Evolutionary conservation across 2,888 invertebrate species (phyloP).

Genomic region (Thalpophila matura): DNA sequence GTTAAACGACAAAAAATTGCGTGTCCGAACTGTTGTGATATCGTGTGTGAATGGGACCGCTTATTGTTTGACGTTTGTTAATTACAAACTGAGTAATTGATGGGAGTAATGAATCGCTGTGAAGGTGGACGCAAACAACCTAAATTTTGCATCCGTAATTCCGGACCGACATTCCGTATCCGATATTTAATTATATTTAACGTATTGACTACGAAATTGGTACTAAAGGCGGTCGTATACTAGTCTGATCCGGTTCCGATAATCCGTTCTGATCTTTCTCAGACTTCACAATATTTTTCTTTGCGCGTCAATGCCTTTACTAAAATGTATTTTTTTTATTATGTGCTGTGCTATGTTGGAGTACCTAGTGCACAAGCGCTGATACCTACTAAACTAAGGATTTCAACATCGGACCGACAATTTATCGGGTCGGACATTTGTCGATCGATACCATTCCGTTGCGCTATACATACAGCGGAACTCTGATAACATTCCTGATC

Average conservation of each 20-base stretch:
- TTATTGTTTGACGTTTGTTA: slow-evolving; percentile 59
- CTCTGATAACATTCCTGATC: slow-evolving; percentile 15
- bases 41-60: slow-evolving; percentile 54
- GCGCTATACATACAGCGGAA: slow-evolving; percentile 3
- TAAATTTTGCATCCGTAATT: background rate
- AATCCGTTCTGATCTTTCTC: too few species aligned
- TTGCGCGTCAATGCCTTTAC: too few species aligned
- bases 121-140: background rate
- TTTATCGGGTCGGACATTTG: too few species aligned
- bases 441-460: slow-evolving; percentile 19
- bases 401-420: too few species aligned
- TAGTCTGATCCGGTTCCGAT: too few species aligned
- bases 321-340: too few species aligned
- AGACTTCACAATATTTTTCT: too few species aligned
- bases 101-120: slow-evolving; percentile 5
- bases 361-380: too few species aligned
- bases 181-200: background rate
- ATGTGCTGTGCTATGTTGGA: too few species aligned
- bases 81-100: slow-evolving; percentile 40
- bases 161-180: background rate
- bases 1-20: slow-evolving; percentile 65
- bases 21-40: slow-evolving; percentile 64
- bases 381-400: too few species aligned
- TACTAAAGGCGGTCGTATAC: too few species aligned
- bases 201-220: slow-evolving; percentile 13